Conservation (phyloP, 2,888 invertebrate genomes). For the Latrodectus elegans region DNA sequence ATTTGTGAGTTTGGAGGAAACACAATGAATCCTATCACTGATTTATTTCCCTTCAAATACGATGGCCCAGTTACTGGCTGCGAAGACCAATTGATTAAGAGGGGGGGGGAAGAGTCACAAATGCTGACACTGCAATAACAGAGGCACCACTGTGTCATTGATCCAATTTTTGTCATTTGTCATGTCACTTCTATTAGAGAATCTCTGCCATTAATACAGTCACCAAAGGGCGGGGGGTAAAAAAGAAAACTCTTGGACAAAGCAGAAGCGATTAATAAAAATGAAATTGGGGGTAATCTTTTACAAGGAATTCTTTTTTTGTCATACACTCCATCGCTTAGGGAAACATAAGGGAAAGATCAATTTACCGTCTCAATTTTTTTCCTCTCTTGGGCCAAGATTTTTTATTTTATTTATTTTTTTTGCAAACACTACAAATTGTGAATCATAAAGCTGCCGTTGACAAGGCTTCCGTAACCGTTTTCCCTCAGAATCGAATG, state of each 20-base stretch:
- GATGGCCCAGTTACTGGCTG: constrained; percentile 31
- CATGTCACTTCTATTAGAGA: not conserved
- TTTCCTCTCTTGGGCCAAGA: not conserved
- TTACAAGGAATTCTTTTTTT: constrained; percentile 23
- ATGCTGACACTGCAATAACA: not conserved
- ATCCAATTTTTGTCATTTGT: constrained; percentile 32
- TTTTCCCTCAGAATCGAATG: too few species aligned
- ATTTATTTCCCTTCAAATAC: constrained; percentile 13
- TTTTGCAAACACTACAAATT: too few species aligned
- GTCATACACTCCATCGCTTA: not conserved
- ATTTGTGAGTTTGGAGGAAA: too few species aligned
- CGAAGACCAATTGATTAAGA: constrained; percentile 7
- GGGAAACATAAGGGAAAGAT: not conserved
- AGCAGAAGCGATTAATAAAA: constrained; percentile 45
- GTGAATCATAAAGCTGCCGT: too few species aligned
- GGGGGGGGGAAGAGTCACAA: not conserved
- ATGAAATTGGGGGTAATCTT: constrained; percentile 28
- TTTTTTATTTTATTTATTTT: too few species aligned
- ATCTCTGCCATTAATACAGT: not conserved
- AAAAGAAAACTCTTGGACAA: constrained; percentile 10
- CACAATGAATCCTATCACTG: not conserved
- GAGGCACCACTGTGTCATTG: constrained; percentile 10
- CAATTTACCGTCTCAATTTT: constrained; percentile 15
- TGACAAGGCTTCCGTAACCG: too few species aligned
- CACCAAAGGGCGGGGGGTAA: not conserved